Evolutionary conservation across 2,113 vertebrate genomes (phyloP).

Genomic region (Podilymbus podiceps): DNA sequence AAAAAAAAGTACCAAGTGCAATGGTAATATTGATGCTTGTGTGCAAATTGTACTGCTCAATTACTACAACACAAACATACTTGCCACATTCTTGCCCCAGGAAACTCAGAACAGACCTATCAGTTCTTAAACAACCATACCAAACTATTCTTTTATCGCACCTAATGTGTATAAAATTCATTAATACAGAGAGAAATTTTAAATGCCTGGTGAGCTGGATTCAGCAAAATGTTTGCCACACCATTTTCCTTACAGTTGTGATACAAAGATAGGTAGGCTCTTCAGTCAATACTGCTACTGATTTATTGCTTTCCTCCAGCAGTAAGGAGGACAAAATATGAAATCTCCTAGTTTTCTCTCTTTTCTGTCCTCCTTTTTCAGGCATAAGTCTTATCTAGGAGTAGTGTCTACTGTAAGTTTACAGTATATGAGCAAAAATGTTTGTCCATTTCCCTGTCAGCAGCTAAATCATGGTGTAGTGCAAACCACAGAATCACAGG

Average conservation of each 20-base stretch:
- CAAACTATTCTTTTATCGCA: not conserved
- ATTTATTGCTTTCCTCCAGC: not conserved
- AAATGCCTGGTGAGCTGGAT: not conserved
- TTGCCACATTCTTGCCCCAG: not conserved
- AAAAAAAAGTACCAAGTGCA: not conserved
- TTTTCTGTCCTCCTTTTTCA: not conserved
- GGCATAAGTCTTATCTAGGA: not conserved
- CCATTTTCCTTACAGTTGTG: not conserved
- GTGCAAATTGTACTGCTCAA: not conserved
- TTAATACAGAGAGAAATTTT: not conserved
- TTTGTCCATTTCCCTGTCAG: not conserved
- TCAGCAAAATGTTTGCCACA: not conserved
- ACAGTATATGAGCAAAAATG: not conserved
- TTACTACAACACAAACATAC: not conserved
- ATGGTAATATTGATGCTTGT: not conserved
- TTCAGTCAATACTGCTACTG: not conserved
- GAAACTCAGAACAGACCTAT: not conserved
- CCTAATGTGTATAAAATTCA: not conserved
- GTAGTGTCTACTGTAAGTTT: not conserved
- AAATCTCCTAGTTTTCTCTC: not conserved
- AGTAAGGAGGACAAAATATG: not conserved
- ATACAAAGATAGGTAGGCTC: not conserved
- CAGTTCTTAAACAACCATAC: not conserved
- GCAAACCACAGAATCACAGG: not conserved
- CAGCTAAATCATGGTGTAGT: not conserved